Evolutionary conservation across 1,140 invertebrate genomes (phyloP), one percentile per base, ranked within the genome.

Genomic region (Microvelia longipes): DNA sequence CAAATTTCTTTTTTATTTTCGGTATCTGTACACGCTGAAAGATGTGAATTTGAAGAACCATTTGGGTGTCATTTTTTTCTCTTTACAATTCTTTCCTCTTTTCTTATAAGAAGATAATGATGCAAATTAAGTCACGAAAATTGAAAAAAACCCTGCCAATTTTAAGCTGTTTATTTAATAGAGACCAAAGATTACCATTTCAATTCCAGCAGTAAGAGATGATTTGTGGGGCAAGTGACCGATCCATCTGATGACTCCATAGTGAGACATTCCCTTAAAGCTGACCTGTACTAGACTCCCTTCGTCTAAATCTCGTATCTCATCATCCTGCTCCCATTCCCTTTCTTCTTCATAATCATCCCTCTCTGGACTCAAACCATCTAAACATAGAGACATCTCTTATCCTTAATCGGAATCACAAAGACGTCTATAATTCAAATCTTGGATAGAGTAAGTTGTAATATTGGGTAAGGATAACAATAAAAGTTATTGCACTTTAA

Each of bases 191-290:
- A 75, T 79, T 78, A 87, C 87, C 83, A 88, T 82, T 82, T 88
- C 86, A 73, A 88, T 80, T 67, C 86, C 86, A 76, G 88, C 88
- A 78, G 85, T 86, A 79, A 79, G 78, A 72, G 67, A 79, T 80
- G 24, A 19, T 68, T 78, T 78, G 70, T 80, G 77, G 28, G 79
- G 75, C 0, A 83, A 75, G 66, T 82, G 80, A 2, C 93, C 92
- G 77, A 95, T 90, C 93, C 93, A 96, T 77, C 88, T 85, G 71
- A 96, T 89, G 13, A 96, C 87, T 66, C 93, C 93, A 81, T 89
- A 89, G 29, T 84, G 76, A 70, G 82, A 78, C 70, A 82, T 79
- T 68, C 76, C 82, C 78, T 80, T 83, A 73, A 82, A 81, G 78
- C 76, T 79, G 14, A 92, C 86, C 80, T 92, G 88, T 0, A 92